These are phyloP conservation scores for Oceanodroma tethys DNA, from an alignment of 2,113 vertebrate species.

Conservation along the genomic window DNA sequence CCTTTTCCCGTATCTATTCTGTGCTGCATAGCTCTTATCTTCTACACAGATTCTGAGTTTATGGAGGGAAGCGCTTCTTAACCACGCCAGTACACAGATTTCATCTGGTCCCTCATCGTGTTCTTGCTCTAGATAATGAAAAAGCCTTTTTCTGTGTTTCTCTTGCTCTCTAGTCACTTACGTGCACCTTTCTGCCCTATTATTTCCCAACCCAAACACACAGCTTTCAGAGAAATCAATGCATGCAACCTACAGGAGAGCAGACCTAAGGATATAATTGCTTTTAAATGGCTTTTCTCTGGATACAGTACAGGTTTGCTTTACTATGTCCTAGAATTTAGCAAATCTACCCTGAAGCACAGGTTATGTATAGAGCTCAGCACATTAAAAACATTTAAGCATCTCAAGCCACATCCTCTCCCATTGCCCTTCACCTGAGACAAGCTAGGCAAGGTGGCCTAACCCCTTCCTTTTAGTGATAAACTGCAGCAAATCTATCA, in stretches of 20 bases:
- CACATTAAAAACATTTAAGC: background rate
- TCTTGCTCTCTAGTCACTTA: background rate
- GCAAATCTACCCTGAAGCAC: background rate
- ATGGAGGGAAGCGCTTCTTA: background rate
- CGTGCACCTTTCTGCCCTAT: background rate
- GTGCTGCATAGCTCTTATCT: background rate
- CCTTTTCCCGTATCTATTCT: background rate
- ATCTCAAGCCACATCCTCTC: conserved; percentile 36
- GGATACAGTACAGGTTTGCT: background rate
- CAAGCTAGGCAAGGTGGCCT: background rate
- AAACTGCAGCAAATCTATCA: background rate
- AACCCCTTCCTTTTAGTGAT: background rate
- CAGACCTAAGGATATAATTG: accelerated
- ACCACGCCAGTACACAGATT: accelerated
- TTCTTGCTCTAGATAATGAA: background rate
- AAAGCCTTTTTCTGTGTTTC: background rate
- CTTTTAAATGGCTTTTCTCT: background rate
- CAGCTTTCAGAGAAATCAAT: background rate
- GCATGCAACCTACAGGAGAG: background rate
- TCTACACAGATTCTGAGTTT: background rate
- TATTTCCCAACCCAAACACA: background rate
- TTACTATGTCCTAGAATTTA: background rate
- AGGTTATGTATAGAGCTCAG: background rate
- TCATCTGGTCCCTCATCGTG: background rate
- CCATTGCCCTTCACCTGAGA: background rate